Evolutionary conservation across 2,113 vertebrate genomes (phyloP).

Genomic region (Carettochelys insculpta): DNA sequence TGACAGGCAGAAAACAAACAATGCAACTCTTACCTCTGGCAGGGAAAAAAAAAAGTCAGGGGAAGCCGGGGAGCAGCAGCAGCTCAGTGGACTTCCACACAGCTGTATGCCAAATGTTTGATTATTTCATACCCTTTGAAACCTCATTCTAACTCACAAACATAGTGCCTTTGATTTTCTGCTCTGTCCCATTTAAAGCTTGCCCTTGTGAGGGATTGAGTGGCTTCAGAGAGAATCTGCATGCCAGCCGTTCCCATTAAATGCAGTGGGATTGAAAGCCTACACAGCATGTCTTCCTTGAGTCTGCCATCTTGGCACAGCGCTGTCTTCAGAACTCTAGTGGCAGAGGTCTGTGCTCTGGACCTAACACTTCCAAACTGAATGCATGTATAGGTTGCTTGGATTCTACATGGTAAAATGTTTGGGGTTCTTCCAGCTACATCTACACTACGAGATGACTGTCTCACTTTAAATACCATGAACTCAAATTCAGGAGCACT

Average conservation of each 20-base stretch:
- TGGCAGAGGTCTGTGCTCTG: no score
- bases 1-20: constrained; percentile 12
- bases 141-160: background rate
- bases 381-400: no score
- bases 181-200: background rate
- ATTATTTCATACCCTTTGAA: background rate
- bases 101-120: background rate
- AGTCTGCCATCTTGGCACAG: background rate
- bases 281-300: background rate
- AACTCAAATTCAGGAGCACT: no score
- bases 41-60: background rate
- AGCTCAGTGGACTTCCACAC: background rate
- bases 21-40: background rate
- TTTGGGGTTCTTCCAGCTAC: no score
- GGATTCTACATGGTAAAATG: no score
- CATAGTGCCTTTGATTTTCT: background rate
- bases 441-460: no score
- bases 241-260: background rate
- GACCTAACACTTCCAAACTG: no score
- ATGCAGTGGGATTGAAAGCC: background rate
- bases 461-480: no score
- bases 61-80: background rate
- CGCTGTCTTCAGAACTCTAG: background rate
- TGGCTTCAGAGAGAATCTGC: background rate
- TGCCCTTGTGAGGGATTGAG: background rate